Conservation (phyloP, 2,113 vertebrate species). For the Dipodomys stephensi region DNA sequence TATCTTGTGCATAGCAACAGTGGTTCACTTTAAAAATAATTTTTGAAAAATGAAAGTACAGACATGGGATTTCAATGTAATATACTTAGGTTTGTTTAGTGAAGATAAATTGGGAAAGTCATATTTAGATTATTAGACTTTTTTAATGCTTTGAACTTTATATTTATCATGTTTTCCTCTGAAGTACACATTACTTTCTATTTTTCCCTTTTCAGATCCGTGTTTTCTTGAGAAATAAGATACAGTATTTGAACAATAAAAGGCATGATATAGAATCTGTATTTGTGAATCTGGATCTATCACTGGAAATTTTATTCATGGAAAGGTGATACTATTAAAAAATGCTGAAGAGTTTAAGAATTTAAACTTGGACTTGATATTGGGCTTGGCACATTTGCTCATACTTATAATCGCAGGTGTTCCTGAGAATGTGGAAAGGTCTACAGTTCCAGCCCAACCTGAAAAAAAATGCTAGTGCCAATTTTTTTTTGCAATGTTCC, state of each 20-base stretch:
- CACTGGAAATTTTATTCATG: neutral
- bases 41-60: neutral
- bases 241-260: neutral
- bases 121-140: neutral
- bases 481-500: neutral
- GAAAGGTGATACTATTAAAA: neutral
- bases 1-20: neutral
- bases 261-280: neutral
- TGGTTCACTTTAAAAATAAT: neutral
- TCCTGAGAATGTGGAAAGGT: too few relatives aligned
- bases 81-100: neutral
- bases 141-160: neutral
- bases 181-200: rapidly evolving
- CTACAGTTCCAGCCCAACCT: too few relatives aligned
- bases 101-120: neutral
- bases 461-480: too few relatives aligned
- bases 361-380: too few relatives aligned
- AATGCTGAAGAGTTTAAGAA: too few relatives aligned
- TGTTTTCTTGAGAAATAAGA: neutral
- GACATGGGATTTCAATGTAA: slow-evolving; percentile 45
- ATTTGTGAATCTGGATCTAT: neutral
- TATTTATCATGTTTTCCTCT: neutral
- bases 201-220: neutral
- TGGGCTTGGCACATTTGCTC: too few relatives aligned
- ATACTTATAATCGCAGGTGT: too few relatives aligned